Conservation (phyloP, 2,888 invertebrate species). For the Galeruca laticollis region DNA sequence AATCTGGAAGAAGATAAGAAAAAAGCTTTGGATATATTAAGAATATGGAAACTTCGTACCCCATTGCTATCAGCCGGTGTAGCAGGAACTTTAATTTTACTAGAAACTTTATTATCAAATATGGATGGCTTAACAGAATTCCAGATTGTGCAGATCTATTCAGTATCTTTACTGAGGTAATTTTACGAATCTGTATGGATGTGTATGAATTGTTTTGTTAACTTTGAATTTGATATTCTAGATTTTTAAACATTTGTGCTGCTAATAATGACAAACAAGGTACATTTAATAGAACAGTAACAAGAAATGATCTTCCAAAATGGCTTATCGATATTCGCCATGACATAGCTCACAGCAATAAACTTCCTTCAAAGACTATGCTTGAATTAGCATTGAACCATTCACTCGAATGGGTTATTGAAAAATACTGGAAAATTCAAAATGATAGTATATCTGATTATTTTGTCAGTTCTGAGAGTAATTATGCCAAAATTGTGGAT, state of each 20-base stretch:
- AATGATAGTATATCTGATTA: constrained; percentile 50
- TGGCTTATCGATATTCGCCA: constrained; percentile 86
- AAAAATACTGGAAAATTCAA: constrained; percentile 76
- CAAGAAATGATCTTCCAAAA: constrained; percentile 77
- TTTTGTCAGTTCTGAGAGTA: constrained; percentile 40
- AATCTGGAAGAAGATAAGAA: constrained; percentile 60
- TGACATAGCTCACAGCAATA: constrained; percentile 80
- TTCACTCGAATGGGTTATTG: constrained; percentile 77
- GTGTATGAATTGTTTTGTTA: too few species aligned
- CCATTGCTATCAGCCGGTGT: constrained; percentile 72
- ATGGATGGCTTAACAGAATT: constrained; percentile 64
- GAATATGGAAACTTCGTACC: constrained; percentile 72
- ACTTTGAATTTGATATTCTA: constrained; percentile 42
- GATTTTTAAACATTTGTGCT: constrained; percentile 64
- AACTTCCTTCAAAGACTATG: constrained; percentile 74
- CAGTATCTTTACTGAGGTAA: constrained; percentile 75
- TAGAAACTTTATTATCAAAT: constrained; percentile 68
- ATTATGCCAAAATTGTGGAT: constrained; percentile 31
- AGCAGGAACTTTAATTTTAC: constrained; percentile 72
- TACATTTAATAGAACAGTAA: constrained; percentile 70
- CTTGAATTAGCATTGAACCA: constrained; percentile 74
- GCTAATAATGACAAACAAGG: constrained; percentile 61
- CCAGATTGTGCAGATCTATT: constrained; percentile 72
- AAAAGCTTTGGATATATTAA: constrained; percentile 68
- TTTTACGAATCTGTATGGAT: background rate